Evolutionary conservation across 1,140 invertebrate species (phyloP).

Genomic region (Idris sp.): DNA sequence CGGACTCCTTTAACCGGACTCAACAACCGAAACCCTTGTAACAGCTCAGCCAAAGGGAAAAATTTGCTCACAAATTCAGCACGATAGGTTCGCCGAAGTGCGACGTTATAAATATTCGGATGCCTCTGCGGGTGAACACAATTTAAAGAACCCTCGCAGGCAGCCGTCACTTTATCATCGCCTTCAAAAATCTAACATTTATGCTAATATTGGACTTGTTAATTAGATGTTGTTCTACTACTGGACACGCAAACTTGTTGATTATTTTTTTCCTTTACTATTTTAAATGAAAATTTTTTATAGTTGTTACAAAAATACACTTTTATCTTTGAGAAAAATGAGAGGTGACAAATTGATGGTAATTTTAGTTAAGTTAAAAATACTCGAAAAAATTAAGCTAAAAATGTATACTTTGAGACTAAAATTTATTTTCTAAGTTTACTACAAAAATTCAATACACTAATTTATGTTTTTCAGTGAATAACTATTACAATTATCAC

Average conservation of each 20-base stretch:
- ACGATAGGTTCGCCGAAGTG: conserved; percentile 61
- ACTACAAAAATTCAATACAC: no score
- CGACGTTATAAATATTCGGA: conserved; percentile 63
- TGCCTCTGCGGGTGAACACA: conserved; percentile 38
- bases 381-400: no score
- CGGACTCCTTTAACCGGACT: conserved; percentile 57
- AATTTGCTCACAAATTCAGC: conserved; percentile 51
- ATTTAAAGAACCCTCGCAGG: conserved; percentile 16
- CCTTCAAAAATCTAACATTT: conserved; percentile 46
- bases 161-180: conserved; percentile 34
- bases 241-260: not conserved
- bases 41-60: conserved; percentile 55
- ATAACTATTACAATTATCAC: no score
- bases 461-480: no score
- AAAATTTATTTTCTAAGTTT: no score
- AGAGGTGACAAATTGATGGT: no score
- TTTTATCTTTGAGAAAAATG: no score
- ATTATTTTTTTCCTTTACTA: not conserved
- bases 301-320: no score
- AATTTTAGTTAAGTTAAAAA: no score
- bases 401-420: no score
- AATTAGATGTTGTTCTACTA: conserved; percentile 12
- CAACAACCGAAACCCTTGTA: conserved; percentile 61
- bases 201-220: conserved; percentile 39
- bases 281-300: not conserved